phyloP scores from a whole-genome alignment of 2,888 invertebrate species.

The Phlogophora meticulosa region DNA sequence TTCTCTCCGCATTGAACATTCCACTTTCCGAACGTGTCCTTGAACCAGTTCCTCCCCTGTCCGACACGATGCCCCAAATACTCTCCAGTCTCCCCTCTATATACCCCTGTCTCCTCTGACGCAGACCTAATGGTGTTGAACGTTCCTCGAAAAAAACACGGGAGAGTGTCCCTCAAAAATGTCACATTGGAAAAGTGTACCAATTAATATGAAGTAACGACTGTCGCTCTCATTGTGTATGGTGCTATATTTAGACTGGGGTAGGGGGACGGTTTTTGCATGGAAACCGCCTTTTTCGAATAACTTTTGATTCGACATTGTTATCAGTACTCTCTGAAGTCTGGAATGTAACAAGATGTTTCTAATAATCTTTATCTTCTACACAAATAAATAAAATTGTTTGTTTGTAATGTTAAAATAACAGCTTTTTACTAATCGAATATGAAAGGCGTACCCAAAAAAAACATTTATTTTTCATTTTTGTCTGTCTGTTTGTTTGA shows the following conservation, averaged over 20 bases:
- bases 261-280: not conserved
- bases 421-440: no score
- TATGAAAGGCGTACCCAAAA: no score
- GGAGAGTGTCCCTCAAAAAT: slow-evolving; percentile 41
- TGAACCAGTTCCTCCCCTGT: slow-evolving; percentile 58
- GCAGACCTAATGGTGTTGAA: slow-evolving; percentile 59
- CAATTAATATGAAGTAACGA: slow-evolving; percentile 47
- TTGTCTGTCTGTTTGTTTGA: no score
- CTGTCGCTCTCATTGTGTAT: slow-evolving; percentile 6
- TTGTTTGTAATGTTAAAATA: no score
- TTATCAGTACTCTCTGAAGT: no score
- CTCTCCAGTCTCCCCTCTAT: slow-evolving; percentile 42
- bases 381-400: no score
- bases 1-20: slow-evolving; percentile 40
- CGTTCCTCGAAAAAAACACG: slow-evolving; percentile 35
- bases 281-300: no score
- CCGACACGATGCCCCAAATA: slow-evolving; percentile 59
- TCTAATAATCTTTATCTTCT: no score
- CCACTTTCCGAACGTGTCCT: slow-evolving; percentile 48
- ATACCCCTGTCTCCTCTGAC: slow-evolving; percentile 42
- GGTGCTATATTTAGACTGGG: not conserved
- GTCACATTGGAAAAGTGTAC: slow-evolving; percentile 43
- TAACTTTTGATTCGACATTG: no score
- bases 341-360: no score
- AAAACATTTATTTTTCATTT: no score